Evolutionary conservation across 2,888 invertebrate genomes (phyloP).

Genomic region (Orthosia gothica): DNA sequence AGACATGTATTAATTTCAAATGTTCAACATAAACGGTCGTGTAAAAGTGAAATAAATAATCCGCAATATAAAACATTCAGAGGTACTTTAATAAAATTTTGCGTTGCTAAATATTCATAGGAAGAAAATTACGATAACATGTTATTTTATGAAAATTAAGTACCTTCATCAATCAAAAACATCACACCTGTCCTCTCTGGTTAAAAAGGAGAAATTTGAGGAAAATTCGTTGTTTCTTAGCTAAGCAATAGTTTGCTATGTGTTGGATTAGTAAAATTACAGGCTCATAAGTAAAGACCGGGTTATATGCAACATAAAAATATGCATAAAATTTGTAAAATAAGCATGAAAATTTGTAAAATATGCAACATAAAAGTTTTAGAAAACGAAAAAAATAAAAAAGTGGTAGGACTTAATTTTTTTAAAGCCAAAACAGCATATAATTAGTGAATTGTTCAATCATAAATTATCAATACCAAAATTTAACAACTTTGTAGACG

Average conservation of each 20-base stretch:
- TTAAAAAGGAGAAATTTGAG: not conserved
- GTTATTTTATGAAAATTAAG: conserved; percentile 30
- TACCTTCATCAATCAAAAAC: conserved; percentile 1
- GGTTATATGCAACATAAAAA: no score
- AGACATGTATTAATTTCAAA: not conserved
- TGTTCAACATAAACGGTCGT: conserved; percentile 15
- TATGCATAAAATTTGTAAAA: no score
- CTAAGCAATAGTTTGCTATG: not conserved
- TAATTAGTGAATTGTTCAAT: no score
- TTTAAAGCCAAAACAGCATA: no score
- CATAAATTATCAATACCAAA: no score
- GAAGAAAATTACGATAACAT: conserved; percentile 23
- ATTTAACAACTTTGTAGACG: no score
- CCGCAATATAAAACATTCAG: conserved; percentile 11
- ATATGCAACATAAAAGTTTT: no score
- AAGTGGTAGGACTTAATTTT: no score
- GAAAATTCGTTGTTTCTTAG: not conserved
- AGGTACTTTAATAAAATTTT: conserved; percentile 33
- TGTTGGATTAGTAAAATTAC: conserved; percentile 9
- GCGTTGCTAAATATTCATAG: conserved; percentile 28
- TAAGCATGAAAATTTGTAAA: no score
- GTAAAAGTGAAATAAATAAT: conserved; percentile 21
- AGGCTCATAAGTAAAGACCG: no score
- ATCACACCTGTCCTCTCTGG: not conserved
- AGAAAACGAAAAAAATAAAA: no score